These are phyloP conservation scores for Esox masquinongy DNA, from an alignment of 2,797 vertebrate species.

Conservation along the genomic window DNA sequence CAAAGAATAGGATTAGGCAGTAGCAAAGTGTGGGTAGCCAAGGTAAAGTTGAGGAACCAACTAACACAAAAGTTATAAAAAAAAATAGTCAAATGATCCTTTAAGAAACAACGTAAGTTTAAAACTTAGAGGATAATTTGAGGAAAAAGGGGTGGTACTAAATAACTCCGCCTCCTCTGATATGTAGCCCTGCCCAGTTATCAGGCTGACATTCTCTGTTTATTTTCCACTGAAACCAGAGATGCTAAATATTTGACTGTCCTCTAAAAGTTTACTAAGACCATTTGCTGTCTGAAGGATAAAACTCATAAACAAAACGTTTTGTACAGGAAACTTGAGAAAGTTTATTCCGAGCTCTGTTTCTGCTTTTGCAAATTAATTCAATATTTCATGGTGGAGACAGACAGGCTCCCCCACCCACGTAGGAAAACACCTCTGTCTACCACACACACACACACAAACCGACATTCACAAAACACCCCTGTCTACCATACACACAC, in stretches of 20 bases:
- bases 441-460: conserved; percentile 11
- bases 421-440: conserved; percentile 36
- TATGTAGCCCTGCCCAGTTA: neutral
- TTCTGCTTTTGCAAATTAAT: conserved; percentile 51
- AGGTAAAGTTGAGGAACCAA: no score
- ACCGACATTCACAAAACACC: neutral
- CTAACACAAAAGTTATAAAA: no score
- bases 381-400: conserved; percentile 53
- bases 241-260: conserved; percentile 41
- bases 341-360: conserved; percentile 36
- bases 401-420: conserved; percentile 49
- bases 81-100: neutral
- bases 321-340: conserved; percentile 54
- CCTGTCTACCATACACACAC: conserved; percentile 29
- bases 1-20: no score
- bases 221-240: conserved; percentile 56
- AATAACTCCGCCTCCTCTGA: neutral
- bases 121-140: neutral
- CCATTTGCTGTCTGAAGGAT: conserved; percentile 30
- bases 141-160: neutral
- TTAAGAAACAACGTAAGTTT: neutral
- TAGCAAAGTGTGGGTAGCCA: no score
- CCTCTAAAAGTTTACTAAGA: conserved; percentile 19
- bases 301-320: conserved; percentile 41
- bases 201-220: conserved; percentile 18